A percentile compares a stretch with the other conserved stretches of the same genome.
phyloP scores from a whole-genome alignment of 1,140 invertebrate species.

The Dufourea novaeangliae region DNA sequence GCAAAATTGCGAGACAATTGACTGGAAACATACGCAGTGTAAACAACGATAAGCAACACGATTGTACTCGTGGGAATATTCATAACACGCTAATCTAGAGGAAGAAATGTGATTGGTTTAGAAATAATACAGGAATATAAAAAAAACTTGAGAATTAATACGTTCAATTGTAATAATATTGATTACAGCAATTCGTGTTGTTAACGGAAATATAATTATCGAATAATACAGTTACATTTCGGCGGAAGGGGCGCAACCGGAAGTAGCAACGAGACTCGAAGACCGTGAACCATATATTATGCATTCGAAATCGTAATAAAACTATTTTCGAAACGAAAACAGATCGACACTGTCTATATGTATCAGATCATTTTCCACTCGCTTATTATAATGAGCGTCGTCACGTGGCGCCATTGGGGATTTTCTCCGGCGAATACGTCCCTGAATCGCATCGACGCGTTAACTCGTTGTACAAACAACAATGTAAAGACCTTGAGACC shows the following conservation, averaged over 20 bases:
- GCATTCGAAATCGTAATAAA: neutral
- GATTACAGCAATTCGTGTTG: too few relatives aligned
- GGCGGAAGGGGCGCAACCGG: neutral
- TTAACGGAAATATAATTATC: neutral
- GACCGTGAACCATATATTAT: neutral
- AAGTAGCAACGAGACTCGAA: neutral
- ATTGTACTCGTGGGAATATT: too few relatives aligned
- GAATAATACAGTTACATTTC: neutral
- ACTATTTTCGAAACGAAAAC: neutral
- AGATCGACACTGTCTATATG: neutral
- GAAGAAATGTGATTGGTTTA: too few relatives aligned
- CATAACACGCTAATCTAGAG: too few relatives aligned
- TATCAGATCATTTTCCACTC: neutral
- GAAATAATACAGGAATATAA: too few relatives aligned
- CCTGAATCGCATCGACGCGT: conserved; percentile 68
- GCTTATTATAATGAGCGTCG: neutral
- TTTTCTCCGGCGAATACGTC: conserved; percentile 61
- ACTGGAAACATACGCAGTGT: too few relatives aligned
- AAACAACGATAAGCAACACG: too few relatives aligned
- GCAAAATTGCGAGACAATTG: too few relatives aligned
- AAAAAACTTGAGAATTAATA: too few relatives aligned
- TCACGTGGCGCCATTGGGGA: conserved; percentile 12
- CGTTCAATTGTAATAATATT: too few relatives aligned
- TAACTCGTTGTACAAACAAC: conserved; percentile 79
- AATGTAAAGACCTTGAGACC: conserved; percentile 78